phyloP scores from a whole-genome alignment of 2,113 vertebrate species.

The Crypturellus undulatus region DNA sequence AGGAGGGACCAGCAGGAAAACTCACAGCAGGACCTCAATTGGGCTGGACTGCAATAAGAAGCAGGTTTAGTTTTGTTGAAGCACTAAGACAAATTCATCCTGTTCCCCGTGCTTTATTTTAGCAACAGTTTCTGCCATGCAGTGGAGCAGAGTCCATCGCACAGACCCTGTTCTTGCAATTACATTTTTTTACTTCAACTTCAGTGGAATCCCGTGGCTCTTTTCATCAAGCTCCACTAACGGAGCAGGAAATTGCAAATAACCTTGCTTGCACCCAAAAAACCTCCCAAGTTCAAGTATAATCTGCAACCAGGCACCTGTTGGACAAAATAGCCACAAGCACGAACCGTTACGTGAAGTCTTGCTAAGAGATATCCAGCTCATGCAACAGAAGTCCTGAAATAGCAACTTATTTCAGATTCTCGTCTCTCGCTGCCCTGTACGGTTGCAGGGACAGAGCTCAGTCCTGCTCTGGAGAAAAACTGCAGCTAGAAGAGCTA shows the following conservation, averaged over 20 bases:
- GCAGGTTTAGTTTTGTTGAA: background rate
- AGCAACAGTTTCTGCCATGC: background rate
- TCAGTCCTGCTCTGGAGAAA: fast-evolving
- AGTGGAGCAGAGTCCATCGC: background rate
- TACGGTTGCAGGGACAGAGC: fast-evolving
- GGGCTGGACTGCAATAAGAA: background rate
- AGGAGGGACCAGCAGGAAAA: background rate
- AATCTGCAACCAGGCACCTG: background rate
- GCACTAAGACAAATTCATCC: background rate
- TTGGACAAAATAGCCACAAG: background rate
- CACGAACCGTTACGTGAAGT: background rate
- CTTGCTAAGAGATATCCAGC: background rate
- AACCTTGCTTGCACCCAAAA: fast-evolving
- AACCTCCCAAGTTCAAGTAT: no score
- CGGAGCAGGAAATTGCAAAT: background rate
- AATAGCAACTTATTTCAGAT: background rate
- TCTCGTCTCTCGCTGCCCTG: background rate
- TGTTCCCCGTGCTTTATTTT: no score
- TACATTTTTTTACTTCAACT: background rate
- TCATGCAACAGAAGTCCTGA: background rate
- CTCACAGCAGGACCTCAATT: background rate
- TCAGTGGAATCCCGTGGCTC: background rate
- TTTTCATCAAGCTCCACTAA: background rate
- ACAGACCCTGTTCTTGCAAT: background rate
- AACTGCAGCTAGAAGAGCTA: fast-evolving